Conservation (phyloP, 1,140 invertebrate genomes). For the Tribolium madens region DNA sequence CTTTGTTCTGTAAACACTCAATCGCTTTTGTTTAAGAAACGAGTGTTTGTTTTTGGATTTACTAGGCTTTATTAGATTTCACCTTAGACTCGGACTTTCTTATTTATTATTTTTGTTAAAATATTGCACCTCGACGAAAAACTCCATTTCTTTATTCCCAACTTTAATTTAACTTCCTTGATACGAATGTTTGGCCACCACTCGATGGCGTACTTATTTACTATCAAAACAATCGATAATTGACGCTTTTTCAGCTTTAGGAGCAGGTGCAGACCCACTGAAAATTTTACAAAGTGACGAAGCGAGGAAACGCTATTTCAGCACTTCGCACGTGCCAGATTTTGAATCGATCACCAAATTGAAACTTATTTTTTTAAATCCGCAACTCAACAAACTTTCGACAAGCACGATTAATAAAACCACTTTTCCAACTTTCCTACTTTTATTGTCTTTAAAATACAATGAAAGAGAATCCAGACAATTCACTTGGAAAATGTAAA, state of each 20-base stretch:
- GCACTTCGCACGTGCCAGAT: not conserved
- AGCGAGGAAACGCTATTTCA: not conserved
- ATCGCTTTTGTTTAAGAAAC: constrained; percentile 24
- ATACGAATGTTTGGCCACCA: not conserved
- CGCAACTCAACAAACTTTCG: not conserved
- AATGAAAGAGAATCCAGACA: too few species aligned
- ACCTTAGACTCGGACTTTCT: not conserved
- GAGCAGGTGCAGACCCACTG: not conserved
- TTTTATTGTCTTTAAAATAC: too few species aligned
- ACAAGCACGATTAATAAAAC: too few species aligned
- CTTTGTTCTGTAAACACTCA: constrained; percentile 46
- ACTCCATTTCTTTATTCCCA: not conserved
- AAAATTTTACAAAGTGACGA: not conserved
- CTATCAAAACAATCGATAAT: constrained; percentile 12
- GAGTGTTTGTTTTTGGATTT: constrained; percentile 41
- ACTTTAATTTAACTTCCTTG: constrained; percentile 9
- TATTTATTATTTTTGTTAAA: constrained; percentile 23
- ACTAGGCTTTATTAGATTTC: constrained; percentile 21
- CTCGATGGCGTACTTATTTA: constrained; percentile 4
- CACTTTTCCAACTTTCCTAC: too few species aligned
- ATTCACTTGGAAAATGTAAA: too few species aligned
- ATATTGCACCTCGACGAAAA: constrained; percentile 2
- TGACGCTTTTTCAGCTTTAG: not conserved
- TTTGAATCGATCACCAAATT: not conserved
- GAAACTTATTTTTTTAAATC: not conserved